Base-by-base conservation (phyloP, 2,797 vertebrate genomes). In the Remorina albescens region DNA sequence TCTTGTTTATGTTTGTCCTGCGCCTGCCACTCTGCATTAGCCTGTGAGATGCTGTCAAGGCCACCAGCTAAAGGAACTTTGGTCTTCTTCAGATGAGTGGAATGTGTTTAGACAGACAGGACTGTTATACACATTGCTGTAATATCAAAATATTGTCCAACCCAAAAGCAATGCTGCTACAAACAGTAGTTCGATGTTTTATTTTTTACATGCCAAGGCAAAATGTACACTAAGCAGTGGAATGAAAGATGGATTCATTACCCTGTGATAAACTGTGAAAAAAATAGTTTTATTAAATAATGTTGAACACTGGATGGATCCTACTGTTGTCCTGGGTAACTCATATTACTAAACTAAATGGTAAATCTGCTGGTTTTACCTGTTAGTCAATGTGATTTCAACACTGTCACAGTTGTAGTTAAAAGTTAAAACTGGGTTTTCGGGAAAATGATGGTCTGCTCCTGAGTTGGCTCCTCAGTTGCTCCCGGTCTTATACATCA, bases 1-100 rank as follows among this genome's bases (percentile, higher is more conserved):
- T 72, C 83, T 73, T 90, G 85, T 90, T 89, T 86, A 77, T 63
- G 67, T 86, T 77, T 79, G 76, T 89, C 82, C 81, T 87, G 81
- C 28, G 64, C 76, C 86, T 90, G 90, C 80, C 88, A 82, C 79
- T 81, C 73, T 68, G 73, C 76, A 84, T 92, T 91, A 89, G 85
- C 80, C 86, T 76, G 63, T 83, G 77, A 86, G 81, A 87, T 49
- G 67, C 71, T 71, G 59, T 18, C 2, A 42, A 71, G 82, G 78
- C 86, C 68, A 62, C 41, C 72, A 82, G 83, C 75, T 37, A 78
- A 42, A 53, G 25, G 58, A 71, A 85, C 79, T 82, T 80, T 86
- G 84, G 84, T 84, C 73, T 74, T 66, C 75, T 73, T 81, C 81
- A 71, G 73, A 84, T 69, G 82, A 81, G 82, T 72, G 76, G 81